These are phyloP conservation scores for Elephas maximus DNA, from an alignment of 2,113 vertebrate species.

Conservation along the genomic window DNA sequence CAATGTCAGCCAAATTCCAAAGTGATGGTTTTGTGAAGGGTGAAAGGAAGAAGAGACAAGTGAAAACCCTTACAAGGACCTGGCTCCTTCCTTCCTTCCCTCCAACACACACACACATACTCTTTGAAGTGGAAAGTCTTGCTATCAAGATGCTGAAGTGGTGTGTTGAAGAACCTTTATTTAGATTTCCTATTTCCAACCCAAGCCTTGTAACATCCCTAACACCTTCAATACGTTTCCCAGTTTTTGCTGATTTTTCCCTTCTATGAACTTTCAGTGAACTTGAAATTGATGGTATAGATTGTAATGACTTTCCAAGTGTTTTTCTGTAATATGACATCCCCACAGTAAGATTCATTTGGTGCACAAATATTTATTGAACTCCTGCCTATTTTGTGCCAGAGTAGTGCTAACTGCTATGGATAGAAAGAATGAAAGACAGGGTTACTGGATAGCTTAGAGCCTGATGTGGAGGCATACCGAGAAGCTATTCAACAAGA, in stretches of 20 bases:
- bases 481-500: neutral
- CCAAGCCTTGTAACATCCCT: neutral
- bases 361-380: constrained; percentile 3
- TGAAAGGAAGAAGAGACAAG: neutral
- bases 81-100: neutral
- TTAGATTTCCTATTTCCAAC: constrained; percentile 30
- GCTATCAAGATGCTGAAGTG: neutral
- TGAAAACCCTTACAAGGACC: neutral
- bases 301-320: constrained; percentile 12
- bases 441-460: neutral
- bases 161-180: constrained; percentile 29
- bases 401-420: neutral
- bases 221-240: neutral
- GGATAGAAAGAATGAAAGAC: neutral
- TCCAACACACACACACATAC: neutral
- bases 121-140: neutral
- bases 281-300: neutral
- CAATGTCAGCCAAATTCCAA: neutral
- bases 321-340: neutral
- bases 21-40: neutral
- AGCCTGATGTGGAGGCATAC: neutral
- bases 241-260: neutral
- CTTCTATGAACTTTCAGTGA: neutral
- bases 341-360: neutral
- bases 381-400: neutral